Evolutionary conservation across 2,888 invertebrate genomes (phyloP).

Genomic region (Scaeva pyrastri): DNA sequence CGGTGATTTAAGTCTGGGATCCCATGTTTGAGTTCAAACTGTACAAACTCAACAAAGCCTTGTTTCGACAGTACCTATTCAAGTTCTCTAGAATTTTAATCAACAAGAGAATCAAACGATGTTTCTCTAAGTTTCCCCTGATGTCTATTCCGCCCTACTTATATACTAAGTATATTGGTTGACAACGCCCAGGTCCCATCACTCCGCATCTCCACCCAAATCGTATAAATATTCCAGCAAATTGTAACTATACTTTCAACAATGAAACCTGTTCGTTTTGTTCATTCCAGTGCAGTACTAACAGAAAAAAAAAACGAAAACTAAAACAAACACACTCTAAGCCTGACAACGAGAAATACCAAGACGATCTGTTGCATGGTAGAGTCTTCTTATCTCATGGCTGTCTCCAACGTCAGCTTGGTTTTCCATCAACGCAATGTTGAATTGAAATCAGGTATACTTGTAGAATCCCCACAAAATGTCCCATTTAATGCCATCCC

Average conservation of each 20-base stretch:
- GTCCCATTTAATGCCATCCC: constrained; percentile 64
- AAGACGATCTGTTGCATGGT: constrained; percentile 58
- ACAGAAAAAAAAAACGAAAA: neutral
- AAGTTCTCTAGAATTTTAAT: too few species aligned
- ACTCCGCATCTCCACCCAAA: constrained; percentile 49
- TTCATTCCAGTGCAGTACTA: constrained; percentile 23
- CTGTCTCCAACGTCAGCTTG: constrained; percentile 58
- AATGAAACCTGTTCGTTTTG: constrained; percentile 65
- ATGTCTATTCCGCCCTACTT: constrained; percentile 23
- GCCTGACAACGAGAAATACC: constrained; percentile 27
- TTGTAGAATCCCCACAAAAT: constrained; percentile 61
- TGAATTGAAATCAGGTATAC: constrained; percentile 33
- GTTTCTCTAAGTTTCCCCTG: constrained; percentile 32
- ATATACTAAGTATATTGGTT: constrained; percentile 9
- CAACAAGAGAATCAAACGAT: too few species aligned
- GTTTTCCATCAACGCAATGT: constrained; percentile 55
- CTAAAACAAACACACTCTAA: neutral
- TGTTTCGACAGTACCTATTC: too few species aligned
- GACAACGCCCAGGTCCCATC: constrained; percentile 68
- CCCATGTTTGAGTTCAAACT: too few species aligned
- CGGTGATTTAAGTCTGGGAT: too few species aligned
- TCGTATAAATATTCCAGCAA: constrained; percentile 70
- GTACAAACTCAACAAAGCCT: too few species aligned
- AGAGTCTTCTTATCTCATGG: constrained; percentile 70
- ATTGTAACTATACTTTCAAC: constrained; percentile 61